These are phyloP conservation scores for Hylomyscus alleni DNA, from an alignment of 2,797 vertebrate species.

Conservation along the genomic window DNA sequence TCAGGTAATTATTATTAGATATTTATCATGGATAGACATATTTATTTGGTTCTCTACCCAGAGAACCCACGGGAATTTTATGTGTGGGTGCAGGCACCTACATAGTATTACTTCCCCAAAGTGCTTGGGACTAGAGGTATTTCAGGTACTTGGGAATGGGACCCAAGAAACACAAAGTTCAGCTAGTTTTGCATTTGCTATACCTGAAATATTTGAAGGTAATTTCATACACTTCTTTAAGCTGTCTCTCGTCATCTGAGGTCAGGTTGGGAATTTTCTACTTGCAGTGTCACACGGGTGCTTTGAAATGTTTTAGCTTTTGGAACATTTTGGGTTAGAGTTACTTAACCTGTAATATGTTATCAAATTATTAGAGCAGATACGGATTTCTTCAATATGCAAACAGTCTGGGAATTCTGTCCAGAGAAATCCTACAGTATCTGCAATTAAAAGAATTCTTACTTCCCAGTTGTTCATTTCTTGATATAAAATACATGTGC, in stretches of 20 bases:
- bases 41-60: too few species aligned
- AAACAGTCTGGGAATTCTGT: conserved; percentile 2
- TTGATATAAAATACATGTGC: background rate
- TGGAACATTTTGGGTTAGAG: background rate
- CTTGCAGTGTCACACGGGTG: background rate
- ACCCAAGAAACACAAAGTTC: background rate
- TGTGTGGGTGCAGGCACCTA: too few species aligned
- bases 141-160: background rate
- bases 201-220: background rate
- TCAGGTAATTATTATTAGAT: too few species aligned
- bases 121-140: background rate
- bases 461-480: conserved; percentile 45
- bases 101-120: background rate
- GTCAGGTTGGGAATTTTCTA: background rate
- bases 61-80: too few species aligned
- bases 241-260: background rate
- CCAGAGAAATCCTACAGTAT: conserved; percentile 20
- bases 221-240: background rate
- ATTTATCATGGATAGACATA: too few species aligned
- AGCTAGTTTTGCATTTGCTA: background rate
- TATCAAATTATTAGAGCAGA: background rate
- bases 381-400: background rate
- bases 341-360: background rate
- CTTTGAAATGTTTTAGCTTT: background rate
- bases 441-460: conserved; percentile 52